Evolutionary conservation across 2,797 vertebrate genomes (phyloP), one percentile per base, ranked within the genome.

Genomic region (Acipenser ruthenus): DNA sequence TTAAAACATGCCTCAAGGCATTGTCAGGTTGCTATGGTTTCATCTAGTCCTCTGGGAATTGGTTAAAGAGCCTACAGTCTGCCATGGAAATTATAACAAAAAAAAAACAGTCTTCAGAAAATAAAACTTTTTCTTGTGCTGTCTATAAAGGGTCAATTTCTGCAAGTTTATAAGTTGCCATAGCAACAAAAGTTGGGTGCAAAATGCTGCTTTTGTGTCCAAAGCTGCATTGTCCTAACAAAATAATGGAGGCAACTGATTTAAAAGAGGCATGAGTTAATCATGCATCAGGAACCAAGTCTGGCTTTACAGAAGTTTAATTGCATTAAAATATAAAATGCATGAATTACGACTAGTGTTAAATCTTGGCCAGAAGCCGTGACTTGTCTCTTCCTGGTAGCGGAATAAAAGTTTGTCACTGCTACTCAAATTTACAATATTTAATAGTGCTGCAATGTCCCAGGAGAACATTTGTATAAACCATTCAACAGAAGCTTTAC

Each of bases 121-220:
- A 76, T 67, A 58, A 82, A 83, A 72, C 65, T 80, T 84, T 80
- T 74, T 80, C 74, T 74, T 73, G 76, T 72, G 65, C 7, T 67
- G 69, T 69, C 58, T 77, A 66, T 73, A 73, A 73, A 71, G 67
- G 67, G 75, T 71, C 70, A 75, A 70, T 79, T 77, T 68, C 71
- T 84, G 76, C 68, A 75, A 55, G 69, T 73, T 73, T 76, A 73
- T 68, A 71, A 68, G 83, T 89, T 89, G 74, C 79, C 78, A 65
- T 82, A 82, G 87, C 75, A 82, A 87, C 71, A 74, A 72, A 80
- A 75, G 63, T 60, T 68, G 60, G 76, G 78, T 9, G 67, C 68
- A 77, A 76, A 77, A 70, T 61, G 72, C 53, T 62, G 18, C 56
- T 67, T 64, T 64, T 58, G 55, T 58, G 55, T 58, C 6, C 7